Conservation (phyloP, 1,140 invertebrate genomes). For the Panulirus ornatus region DNA sequence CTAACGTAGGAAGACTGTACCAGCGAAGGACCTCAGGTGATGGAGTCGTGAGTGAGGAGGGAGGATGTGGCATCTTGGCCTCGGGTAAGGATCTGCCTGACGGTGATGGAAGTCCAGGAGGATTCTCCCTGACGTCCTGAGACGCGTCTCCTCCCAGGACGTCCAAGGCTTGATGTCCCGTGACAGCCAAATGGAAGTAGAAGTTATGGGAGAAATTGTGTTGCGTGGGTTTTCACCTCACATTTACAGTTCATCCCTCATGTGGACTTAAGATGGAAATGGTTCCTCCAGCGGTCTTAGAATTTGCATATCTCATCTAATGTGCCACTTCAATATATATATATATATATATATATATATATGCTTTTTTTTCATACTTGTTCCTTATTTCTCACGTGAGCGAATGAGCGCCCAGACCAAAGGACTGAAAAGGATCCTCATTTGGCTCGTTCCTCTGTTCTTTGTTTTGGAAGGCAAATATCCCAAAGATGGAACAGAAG, state of each 20-base stretch:
- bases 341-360: too few relatives aligned
- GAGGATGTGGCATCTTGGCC: neutral
- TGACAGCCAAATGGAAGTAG: slow-evolving; percentile 7
- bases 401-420: too few relatives aligned
- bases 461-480: too few relatives aligned
- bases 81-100: neutral
- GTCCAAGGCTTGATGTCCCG: neutral
- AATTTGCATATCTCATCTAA: neutral
- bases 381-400: too few relatives aligned
- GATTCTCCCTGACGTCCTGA: neutral
- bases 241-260: neutral
- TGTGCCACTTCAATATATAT: too few relatives aligned
- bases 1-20: neutral
- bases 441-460: too few relatives aligned
- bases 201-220: slow-evolving; percentile 4
- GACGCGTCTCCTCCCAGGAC: neutral
- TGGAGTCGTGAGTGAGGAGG: neutral
- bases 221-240: neutral
- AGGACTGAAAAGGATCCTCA: too few relatives aligned
- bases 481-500: too few relatives aligned
- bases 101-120: neutral
- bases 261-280: neutral
- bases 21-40: neutral
- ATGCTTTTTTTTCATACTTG: too few relatives aligned
- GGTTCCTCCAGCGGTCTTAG: neutral